These are phyloP conservation scores for Drosophila nebulosa DNA, from an alignment of 1,140 invertebrate species.

Conservation along the genomic window DNA sequence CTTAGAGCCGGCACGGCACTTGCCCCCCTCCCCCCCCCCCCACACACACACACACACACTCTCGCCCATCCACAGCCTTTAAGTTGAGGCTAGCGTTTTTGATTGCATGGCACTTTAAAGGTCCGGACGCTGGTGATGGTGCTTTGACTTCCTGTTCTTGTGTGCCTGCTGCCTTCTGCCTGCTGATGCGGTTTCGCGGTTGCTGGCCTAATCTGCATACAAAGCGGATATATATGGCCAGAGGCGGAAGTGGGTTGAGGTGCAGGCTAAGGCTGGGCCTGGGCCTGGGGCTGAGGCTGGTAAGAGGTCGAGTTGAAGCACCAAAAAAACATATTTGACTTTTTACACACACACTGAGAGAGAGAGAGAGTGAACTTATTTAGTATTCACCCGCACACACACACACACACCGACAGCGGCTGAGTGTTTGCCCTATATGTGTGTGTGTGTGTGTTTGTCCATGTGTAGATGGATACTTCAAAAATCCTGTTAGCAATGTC, in stretches of 20 bases:
- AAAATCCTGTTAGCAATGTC: not conserved
- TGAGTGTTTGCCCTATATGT: not conserved
- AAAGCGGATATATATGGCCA: conserved; percentile 37
- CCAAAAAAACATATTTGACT: conserved; percentile 6
- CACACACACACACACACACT: not conserved
- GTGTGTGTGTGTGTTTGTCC: not conserved
- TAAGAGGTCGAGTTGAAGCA: not conserved
- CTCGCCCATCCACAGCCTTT: not conserved
- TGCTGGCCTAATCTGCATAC: conserved; percentile 45
- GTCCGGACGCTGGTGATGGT: not conserved
- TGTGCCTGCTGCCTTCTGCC: not conserved
- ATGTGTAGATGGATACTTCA: not conserved
- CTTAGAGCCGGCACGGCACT: too few relatives aligned
- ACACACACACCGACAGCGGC: conserved; percentile 19
- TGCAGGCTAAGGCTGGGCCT: too few relatives aligned
- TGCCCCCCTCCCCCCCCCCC: not conserved
- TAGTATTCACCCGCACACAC: conserved; percentile 43
- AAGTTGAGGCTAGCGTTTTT: conserved; percentile 18
- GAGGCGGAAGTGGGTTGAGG: conserved; percentile 1
- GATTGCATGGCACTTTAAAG: conserved; percentile 45
- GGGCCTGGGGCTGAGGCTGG: too few relatives aligned
- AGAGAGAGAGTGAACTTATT: too few relatives aligned
- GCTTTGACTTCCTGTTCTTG: conserved; percentile 30
- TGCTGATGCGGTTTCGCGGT: conserved; percentile 24
- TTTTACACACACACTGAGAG: conserved; percentile 14